Conservation (phyloP, 2,797 vertebrate species). For the Podarcis siculus region DNA sequence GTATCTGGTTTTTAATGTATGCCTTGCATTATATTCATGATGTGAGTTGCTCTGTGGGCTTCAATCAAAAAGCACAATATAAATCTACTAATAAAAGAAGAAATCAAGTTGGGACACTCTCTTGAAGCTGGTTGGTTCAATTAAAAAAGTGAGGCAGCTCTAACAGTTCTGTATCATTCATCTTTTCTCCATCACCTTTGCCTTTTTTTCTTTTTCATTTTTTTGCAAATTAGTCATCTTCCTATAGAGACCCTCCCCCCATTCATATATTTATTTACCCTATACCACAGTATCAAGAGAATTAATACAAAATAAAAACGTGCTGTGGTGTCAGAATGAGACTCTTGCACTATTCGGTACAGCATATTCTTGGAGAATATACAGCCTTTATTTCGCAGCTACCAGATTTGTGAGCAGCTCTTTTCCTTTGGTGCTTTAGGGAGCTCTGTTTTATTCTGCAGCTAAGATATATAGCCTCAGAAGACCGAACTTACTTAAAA, state of each 20-base stretch:
- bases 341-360: background rate
- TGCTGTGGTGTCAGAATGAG: background rate
- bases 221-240: background rate
- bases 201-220: background rate
- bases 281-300: background rate
- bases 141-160: background rate
- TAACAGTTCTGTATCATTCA: background rate
- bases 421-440: constrained; percentile 35
- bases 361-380: constrained; percentile 18
- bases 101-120: background rate
- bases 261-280: background rate
- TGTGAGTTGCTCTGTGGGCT: background rate
- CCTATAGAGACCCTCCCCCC: background rate
- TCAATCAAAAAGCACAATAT: background rate
- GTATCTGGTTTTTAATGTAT: background rate
- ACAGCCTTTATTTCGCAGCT: constrained; percentile 33
- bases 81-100: background rate
- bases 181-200: background rate
- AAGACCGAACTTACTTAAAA: background rate
- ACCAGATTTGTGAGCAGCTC: constrained; percentile 28
- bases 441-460: constrained; percentile 39
- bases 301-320: background rate
- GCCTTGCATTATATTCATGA: background rate
- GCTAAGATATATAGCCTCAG: constrained; percentile 35
- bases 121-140: background rate